Percentiles rank a stretch among this genome's conserved stretches.
Evolutionary conservation across 2,113 vertebrate genomes (phyloP).

Genomic region (Odontesthes bonariensis): DNA sequence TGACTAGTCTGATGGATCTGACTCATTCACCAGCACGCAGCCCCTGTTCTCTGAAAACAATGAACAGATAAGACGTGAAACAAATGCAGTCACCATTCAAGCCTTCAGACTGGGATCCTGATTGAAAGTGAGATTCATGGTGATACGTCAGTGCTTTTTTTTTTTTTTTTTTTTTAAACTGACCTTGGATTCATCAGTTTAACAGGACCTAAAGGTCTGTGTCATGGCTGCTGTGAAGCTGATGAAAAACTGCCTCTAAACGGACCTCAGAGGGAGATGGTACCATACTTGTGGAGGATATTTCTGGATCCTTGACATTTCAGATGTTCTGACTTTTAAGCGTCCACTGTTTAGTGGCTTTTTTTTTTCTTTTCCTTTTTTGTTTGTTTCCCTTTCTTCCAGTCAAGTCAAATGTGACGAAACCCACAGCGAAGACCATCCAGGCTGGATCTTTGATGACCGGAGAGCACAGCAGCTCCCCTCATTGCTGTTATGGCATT

Average conservation of each 20-base stretch:
- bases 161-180: neutral
- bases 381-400: neutral
- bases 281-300: conserved; percentile 32
- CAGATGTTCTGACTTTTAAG: conserved; percentile 45
- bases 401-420: conserved; percentile 67
- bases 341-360: conserved; percentile 34
- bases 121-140: neutral
- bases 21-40: neutral
- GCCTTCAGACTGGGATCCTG: neutral
- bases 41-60: neutral
- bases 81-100: neutral
- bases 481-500: conserved; percentile 79
- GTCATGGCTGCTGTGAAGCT: neutral
- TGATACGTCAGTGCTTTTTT: too few species aligned
- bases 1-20: neutral
- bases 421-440: conserved; percentile 42
- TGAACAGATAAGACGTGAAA: neutral
- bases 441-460: conserved; percentile 64
- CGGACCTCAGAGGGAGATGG: too few species aligned
- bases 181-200: neutral
- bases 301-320: conserved; percentile 59
- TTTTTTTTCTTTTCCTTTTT: neutral
- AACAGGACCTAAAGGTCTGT: neutral
- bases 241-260: neutral
- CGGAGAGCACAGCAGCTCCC: conserved; percentile 65